Evolutionary conservation across 2,797 vertebrate species (phyloP).

Genomic region (Austrolebias charrua): DNA sequence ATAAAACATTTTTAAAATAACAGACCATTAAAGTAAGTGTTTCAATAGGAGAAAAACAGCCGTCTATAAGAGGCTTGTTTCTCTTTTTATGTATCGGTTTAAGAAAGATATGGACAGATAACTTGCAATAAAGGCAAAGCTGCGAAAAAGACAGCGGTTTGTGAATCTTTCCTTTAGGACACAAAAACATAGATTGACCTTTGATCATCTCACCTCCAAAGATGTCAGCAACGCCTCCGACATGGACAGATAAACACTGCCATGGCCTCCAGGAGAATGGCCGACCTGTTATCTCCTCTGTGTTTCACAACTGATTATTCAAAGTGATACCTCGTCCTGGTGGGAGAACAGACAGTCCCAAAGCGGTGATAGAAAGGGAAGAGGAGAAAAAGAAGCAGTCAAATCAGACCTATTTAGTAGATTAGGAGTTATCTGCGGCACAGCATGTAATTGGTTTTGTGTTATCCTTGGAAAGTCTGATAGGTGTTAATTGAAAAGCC

Average conservation of each 20-base stretch:
- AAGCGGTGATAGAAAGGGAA: constrained; percentile 23
- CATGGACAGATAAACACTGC: constrained; percentile 35
- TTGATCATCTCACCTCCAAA: constrained; percentile 31
- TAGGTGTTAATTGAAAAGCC: constrained; percentile 76
- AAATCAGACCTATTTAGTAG: constrained; percentile 72
- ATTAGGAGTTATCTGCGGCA: constrained; percentile 71
- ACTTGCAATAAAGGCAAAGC: not conserved
- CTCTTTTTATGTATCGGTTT: too few relatives aligned
- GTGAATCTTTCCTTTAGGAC: constrained; percentile 29
- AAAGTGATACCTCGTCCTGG: constrained; percentile 56
- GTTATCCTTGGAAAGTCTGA: constrained; percentile 70
- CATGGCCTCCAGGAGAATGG: constrained; percentile 41
- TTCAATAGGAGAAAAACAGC: too few relatives aligned
- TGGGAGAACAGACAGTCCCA: constrained; percentile 46
- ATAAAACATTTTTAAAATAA: too few relatives aligned
- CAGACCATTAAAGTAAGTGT: too few relatives aligned
- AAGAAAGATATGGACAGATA: not conserved
- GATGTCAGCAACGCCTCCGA: constrained; percentile 46
- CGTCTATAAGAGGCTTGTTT: too few relatives aligned
- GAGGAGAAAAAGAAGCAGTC: constrained; percentile 50
- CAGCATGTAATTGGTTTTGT: constrained; percentile 76
- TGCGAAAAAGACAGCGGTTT: constrained; percentile 4
- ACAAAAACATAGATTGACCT: constrained; percentile 16
- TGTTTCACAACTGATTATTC: constrained; percentile 56
- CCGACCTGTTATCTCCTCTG: constrained; percentile 40